These are phyloP conservation scores for Notoglanidium macrostoma DNA, from an alignment of 2,797 vertebrate genomes.

Conservation along the genomic window DNA sequence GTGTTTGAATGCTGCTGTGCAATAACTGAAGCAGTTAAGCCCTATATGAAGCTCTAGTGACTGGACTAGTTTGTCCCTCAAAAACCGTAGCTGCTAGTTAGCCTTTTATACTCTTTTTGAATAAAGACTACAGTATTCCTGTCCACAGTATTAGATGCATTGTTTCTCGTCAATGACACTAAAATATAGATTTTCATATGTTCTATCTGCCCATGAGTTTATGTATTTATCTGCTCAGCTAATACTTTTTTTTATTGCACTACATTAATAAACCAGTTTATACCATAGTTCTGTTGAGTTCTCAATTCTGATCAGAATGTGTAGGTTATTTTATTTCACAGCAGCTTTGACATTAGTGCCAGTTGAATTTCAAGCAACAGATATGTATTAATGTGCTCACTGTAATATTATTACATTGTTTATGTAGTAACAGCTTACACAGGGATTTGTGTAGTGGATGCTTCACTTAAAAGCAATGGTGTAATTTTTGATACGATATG, in stretches of 20 bases:
- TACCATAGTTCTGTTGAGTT: background rate
- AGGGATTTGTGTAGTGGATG: too few species aligned
- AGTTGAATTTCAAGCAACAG: background rate
- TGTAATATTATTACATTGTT: background rate
- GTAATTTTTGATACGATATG: too few species aligned
- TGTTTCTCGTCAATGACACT: background rate
- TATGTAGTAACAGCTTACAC: background rate
- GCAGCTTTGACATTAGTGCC: background rate
- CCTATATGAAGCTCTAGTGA: conserved; percentile 7
- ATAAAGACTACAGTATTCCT: background rate
- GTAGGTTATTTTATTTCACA: background rate
- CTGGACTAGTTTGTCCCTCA: background rate
- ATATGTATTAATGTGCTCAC: background rate
- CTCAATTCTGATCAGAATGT: background rate
- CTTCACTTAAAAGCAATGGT: too few species aligned
- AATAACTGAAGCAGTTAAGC: conserved; percentile 30
- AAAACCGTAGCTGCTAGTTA: conserved; percentile 39
- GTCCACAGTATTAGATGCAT: background rate
- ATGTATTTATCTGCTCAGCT: background rate
- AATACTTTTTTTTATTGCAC: background rate
- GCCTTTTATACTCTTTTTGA: background rate
- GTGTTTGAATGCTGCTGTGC: conserved; percentile 49
- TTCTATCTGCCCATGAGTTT: background rate
- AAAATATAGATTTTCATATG: background rate
- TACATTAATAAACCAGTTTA: conserved; percentile 3